Evolutionary conservation across 2,113 vertebrate genomes (phyloP), one percentile per base, ranked within the genome.

Genomic region (Scophthalmus maximus): DNA sequence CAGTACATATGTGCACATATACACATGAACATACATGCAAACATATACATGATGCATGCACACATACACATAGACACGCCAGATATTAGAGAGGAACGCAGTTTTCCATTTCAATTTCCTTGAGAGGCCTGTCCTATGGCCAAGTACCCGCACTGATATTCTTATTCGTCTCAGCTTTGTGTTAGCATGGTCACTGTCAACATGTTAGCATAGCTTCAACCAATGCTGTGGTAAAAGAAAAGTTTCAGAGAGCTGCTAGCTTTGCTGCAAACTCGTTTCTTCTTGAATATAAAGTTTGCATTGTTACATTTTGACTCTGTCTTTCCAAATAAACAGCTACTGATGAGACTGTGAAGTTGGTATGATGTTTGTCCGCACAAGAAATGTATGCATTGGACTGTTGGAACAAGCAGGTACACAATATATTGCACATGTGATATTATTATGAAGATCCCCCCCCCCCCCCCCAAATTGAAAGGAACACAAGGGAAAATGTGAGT

Each of bases 391-490:
- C 56, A 55, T 30, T 34, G 34, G 20, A 3, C 7, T 26, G 25
- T 46, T 40, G 69, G 5, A 46, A 34, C 14, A 20, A 22, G 44
- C 36, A 38, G 32, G 29, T 12, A 14, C 8, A 42, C 25, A 32
- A 64, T 38, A 52, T 51, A 26, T 18, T 18, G 51, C 56, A 44
- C 12, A 46, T 74, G 55, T 51, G 49, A 73, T 60, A 22, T 47
- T 38, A 7, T 57, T 49, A 23, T 12, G 22, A n/a, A 32, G 25
- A 29, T 30, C 32, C 61, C 23, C 22, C 55, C 32, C 12, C 23
- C 30, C 32, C 61, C 23, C 22, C 55, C 32, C 12, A 5, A 68
- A 17, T 44, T 3, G 29, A 8, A 55, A 20, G 40, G 50, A 58
- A 69, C 55, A 44, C 36, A 47, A 11, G 11, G 7, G n/a, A 15